These are phyloP conservation scores for Ictidomys tridecemlineatus DNA, from an alignment of 2,113 vertebrate species.

Conservation along the genomic window DNA sequence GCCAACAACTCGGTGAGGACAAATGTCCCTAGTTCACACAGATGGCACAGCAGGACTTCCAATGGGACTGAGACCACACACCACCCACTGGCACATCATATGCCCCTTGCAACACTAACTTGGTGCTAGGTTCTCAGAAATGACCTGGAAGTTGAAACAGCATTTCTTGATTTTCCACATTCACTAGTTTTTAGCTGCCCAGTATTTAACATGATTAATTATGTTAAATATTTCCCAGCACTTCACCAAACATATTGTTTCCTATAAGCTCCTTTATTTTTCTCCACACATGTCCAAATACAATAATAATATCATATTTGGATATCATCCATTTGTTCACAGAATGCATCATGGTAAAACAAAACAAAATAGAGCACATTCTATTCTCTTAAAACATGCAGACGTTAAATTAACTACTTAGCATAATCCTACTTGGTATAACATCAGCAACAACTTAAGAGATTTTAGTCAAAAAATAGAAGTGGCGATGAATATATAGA, in stretches of 20 bases:
- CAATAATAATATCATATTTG: background rate
- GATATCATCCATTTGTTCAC: background rate
- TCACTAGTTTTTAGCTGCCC: background rate
- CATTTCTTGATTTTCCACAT: background rate
- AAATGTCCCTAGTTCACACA: slow-evolving; percentile 6
- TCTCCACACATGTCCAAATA: background rate
- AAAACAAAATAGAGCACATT: background rate
- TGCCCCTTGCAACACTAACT: background rate
- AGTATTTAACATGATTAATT: background rate
- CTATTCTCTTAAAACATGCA: background rate
- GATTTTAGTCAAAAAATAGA: background rate
- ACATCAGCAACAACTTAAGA: background rate
- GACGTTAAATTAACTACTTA: background rate
- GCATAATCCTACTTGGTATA: background rate
- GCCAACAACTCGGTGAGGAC: slow-evolving; percentile 31
- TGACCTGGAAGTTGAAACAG: background rate
- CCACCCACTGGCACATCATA: background rate
- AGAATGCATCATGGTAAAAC: background rate
- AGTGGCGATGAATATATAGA: background rate
- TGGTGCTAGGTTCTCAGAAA: background rate
- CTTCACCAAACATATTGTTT: background rate
- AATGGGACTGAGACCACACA: background rate
- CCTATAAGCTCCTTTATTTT: background rate
- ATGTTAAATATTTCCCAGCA: slow-evolving; percentile 32
- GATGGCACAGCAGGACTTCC: background rate